Percentiles rank a stretch among this genome's conserved stretches.
Evolutionary conservation across 1,140 invertebrate species (phyloP).

Genomic region (Lepidurus packardi): DNA sequence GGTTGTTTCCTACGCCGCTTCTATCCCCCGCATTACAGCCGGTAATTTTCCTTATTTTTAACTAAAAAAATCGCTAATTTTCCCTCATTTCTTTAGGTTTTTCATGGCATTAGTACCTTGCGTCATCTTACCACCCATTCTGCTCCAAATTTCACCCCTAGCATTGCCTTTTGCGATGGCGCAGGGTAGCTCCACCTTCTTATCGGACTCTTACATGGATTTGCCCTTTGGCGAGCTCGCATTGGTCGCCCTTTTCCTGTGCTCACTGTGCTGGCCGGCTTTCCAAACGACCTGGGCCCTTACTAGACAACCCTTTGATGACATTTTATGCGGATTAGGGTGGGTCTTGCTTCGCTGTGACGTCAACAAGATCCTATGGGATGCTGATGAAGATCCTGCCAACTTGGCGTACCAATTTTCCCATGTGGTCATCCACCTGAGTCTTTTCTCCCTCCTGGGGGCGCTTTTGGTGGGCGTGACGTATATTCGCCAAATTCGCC

Average conservation of each 20-base stretch:
- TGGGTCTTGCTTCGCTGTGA: slow-evolving; percentile 30
- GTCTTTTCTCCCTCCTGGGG: not conserved
- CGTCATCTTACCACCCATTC: not conserved
- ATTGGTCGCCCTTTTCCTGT: slow-evolving; percentile 27
- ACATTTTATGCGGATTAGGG: slow-evolving; percentile 18
- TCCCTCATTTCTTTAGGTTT: not conserved
- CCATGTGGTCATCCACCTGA: slow-evolving; percentile 11
- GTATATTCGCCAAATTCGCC: slow-evolving; percentile 12
- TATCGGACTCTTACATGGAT: not conserved
- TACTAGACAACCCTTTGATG: not conserved
- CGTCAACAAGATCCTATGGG: not conserved
- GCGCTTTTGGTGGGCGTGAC: not conserved
- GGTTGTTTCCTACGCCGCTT: slow-evolving; percentile 15
- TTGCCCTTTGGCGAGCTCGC: slow-evolving; percentile 18
- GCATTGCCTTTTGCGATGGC: not conserved
- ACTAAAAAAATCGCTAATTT: not conserved
- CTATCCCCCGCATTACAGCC: slow-evolving; percentile 17
- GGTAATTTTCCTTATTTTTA: not conserved
- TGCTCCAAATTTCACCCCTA: slow-evolving; percentile 27
- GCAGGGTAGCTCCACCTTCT: not conserved
- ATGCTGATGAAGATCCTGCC: not conserved
- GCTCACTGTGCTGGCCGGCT: slow-evolving; percentile 23
- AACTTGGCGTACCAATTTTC: slow-evolving; percentile 23
- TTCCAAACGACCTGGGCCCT: slow-evolving; percentile 11
- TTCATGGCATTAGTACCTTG: not conserved